These are phyloP conservation scores for Rhinatrema bivittatum DNA, from an alignment of 2,797 vertebrate genomes.

Conservation along the genomic window DNA sequence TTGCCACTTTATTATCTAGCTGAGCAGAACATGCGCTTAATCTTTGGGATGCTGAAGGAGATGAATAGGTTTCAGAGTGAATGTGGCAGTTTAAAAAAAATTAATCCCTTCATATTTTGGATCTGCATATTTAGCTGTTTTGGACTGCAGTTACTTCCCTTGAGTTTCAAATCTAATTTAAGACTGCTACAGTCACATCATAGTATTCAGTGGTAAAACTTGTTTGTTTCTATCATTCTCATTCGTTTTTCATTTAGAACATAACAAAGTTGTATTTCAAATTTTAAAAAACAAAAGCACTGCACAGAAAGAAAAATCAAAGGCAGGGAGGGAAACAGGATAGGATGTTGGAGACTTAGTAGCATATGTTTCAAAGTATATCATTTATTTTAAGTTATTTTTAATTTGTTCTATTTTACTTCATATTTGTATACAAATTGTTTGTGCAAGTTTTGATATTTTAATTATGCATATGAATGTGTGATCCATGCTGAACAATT, in stretches of 20 bases:
- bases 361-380: too few relatives aligned
- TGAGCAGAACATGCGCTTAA: slow-evolving; percentile 70
- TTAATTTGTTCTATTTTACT: too few relatives aligned
- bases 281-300: too few relatives aligned
- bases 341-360: too few relatives aligned
- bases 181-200: slow-evolving; percentile 67
- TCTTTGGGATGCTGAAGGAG: slow-evolving; percentile 68
- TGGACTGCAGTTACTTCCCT: slow-evolving; percentile 59
- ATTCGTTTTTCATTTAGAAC: slow-evolving; percentile 66
- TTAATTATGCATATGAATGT: too few relatives aligned
- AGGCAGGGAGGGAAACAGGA: too few relatives aligned
- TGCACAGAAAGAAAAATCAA: too few relatives aligned
- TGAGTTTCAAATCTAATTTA: slow-evolving; percentile 57
- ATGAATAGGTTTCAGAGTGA: slow-evolving; percentile 69
- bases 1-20: slow-evolving; percentile 71
- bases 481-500: too few relatives aligned
- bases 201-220: slow-evolving; percentile 57
- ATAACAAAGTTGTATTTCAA: slow-evolving; percentile 81
- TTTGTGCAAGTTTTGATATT: too few relatives aligned
- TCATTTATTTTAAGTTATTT: too few relatives aligned
- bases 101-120: slow-evolving; percentile 54
- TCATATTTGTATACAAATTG: too few relatives aligned
- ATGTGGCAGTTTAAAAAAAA: slow-evolving; percentile 61
- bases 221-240: slow-evolving; percentile 70
- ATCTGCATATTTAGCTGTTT: slow-evolving; percentile 68